Conservation (phyloP, 2,797 vertebrate genomes). For the Tangara arthus region DNA sequence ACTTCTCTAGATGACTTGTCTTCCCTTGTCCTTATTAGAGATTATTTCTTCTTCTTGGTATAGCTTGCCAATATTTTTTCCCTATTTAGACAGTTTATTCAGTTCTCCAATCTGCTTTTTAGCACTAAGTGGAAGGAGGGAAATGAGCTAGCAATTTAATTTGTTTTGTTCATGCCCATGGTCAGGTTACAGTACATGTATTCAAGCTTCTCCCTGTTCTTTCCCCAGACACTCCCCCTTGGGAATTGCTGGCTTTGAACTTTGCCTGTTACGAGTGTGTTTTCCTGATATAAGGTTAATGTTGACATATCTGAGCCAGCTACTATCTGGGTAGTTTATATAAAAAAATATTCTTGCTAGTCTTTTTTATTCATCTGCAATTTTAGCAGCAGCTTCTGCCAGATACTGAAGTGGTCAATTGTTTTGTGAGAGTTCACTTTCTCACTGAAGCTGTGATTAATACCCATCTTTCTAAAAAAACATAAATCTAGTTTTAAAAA, state of each 20-base stretch:
- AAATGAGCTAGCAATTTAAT: neutral
- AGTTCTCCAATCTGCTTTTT: neutral
- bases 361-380: neutral
- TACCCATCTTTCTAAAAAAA: neutral
- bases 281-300: neutral
- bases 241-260: neutral
- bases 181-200: neutral
- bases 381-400: neutral
- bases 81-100: neutral
- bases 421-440: neutral
- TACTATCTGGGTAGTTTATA: neutral
- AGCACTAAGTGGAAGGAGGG: neutral
- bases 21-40: neutral
- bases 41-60: neutral
- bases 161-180: neutral
- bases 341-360: neutral
- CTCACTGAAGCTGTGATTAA: neutral
- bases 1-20: neutral
- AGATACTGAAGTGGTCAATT: neutral
- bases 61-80: neutral
- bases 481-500: neutral
- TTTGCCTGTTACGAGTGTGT: neutral
- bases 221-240: neutral
- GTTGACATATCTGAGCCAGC: neutral
- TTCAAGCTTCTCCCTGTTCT: neutral